These are phyloP conservation scores for Squalus acanthias DNA, from an alignment of 2,797 vertebrate genomes.

Conservation along the genomic window DNA sequence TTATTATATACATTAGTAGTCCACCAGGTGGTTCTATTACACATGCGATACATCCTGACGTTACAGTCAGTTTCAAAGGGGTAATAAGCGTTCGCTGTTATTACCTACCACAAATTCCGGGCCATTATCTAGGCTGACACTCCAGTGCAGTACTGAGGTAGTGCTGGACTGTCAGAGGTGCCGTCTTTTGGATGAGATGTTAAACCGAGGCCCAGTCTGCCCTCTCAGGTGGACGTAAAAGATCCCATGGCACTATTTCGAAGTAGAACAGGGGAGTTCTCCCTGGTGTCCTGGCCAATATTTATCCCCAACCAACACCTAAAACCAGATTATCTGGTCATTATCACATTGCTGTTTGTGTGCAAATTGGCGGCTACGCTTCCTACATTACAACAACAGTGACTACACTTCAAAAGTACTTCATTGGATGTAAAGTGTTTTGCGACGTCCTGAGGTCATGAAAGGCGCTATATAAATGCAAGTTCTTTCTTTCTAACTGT, in stretches of 20 bases:
- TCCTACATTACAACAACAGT: neutral
- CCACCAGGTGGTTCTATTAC: no score
- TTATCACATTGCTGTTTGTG: neutral
- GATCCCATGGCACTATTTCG: neutral
- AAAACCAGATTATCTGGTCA: neutral
- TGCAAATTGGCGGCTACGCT: neutral
- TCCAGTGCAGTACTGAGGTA: neutral
- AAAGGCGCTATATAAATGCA: neutral
- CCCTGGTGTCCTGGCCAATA: neutral
- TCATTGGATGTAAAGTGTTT: neutral
- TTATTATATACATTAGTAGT: no score
- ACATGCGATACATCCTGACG: no score
- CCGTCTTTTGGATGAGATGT: neutral
- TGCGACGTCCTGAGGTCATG: neutral
- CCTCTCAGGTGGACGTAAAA: neutral
- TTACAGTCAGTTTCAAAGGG: no score
- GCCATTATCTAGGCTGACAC: neutral
- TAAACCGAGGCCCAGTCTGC: neutral
- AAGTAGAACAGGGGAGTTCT: neutral
- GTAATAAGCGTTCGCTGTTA: no score
- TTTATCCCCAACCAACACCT: neutral
- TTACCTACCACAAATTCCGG: no score
- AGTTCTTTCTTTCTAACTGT: neutral
- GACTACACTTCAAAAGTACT: neutral
- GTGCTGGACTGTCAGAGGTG: neutral